Evolutionary conservation across 1,140 invertebrate genomes (phyloP).

Genomic region (Heliothis virescens): DNA sequence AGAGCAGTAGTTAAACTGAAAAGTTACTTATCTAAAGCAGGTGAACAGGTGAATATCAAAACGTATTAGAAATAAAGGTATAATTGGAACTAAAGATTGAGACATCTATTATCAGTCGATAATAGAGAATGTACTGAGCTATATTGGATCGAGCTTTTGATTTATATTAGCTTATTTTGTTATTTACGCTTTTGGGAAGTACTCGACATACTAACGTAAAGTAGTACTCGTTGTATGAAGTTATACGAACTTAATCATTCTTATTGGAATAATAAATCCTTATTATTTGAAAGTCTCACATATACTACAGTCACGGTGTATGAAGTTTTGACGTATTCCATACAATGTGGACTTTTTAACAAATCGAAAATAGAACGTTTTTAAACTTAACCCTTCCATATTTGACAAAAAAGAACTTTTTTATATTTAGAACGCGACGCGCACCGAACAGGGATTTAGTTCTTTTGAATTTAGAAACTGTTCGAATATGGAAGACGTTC

Average conservation of each 20-base stretch:
- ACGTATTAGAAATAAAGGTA: no score
- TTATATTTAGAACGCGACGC: conserved; percentile 85
- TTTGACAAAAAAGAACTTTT: conserved; percentile 85
- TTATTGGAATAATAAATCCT: not conserved
- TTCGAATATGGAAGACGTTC: conserved; percentile 76
- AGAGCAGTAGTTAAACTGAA: no score
- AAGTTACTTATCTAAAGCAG: no score
- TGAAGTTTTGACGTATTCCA: conserved; percentile 85
- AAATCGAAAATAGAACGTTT: conserved; percentile 86
- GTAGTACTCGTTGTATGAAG: not conserved
- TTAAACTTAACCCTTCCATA: conserved; percentile 86
- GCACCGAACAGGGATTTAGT: conserved; percentile 79
- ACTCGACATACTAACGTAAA: not conserved
- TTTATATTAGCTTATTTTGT: not conserved
- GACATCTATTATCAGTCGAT: no score
- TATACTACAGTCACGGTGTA: conserved; percentile 64
- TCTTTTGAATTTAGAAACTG: conserved; percentile 83
- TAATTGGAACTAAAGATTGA: no score
- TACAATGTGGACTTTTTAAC: conserved; percentile 86
- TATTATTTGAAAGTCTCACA: conserved; percentile 58
- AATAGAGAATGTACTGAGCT: no score
- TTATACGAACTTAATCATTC: not conserved
- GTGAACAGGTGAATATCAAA: no score
- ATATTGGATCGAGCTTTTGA: not conserved
- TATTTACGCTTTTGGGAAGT: not conserved